Conservation (phyloP, 2,797 vertebrate genomes). For the Xiphophorus birchmanni region DNA sequence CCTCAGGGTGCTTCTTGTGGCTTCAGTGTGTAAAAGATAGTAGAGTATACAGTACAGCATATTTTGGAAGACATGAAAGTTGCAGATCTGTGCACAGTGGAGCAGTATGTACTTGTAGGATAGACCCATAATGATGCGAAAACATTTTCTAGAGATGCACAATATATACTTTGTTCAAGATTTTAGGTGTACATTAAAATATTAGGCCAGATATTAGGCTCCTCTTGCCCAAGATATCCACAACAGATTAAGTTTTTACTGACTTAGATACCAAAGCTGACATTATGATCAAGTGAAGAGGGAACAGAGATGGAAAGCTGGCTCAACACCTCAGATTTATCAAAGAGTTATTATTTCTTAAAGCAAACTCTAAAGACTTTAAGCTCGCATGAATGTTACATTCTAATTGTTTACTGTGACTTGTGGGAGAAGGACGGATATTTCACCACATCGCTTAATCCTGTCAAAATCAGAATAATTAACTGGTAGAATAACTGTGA, state of each 20-base stretch:
- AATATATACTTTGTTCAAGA: not conserved
- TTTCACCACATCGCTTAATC: not conserved
- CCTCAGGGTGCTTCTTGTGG: slow-evolving; percentile 21
- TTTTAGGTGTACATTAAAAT: not conserved
- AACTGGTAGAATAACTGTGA: not conserved
- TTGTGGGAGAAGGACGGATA: not conserved
- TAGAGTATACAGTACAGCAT: too few relatives aligned
- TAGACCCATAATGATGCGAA: not conserved
- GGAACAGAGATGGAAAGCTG: not conserved
- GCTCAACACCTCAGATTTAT: not conserved
- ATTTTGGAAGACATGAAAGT: not conserved
- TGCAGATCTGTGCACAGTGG: not conserved
- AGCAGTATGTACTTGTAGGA: not conserved
- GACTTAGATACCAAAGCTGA: not conserved
- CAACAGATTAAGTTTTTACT: not conserved
- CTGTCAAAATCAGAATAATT: not conserved
- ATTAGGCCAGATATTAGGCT: not conserved
- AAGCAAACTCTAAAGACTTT: not conserved
- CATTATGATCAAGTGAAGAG: not conserved
- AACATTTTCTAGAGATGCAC: not conserved
- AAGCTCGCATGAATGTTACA: not conserved
- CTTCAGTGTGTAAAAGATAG: slow-evolving; percentile 13
- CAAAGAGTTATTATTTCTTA: not conserved
- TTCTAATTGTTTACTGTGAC: not conserved
- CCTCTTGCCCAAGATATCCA: not conserved